phyloP scores from a whole-genome alignment of 92 coral and sea anemone genomes.

The Epizoanthus ramosus region DNA sequence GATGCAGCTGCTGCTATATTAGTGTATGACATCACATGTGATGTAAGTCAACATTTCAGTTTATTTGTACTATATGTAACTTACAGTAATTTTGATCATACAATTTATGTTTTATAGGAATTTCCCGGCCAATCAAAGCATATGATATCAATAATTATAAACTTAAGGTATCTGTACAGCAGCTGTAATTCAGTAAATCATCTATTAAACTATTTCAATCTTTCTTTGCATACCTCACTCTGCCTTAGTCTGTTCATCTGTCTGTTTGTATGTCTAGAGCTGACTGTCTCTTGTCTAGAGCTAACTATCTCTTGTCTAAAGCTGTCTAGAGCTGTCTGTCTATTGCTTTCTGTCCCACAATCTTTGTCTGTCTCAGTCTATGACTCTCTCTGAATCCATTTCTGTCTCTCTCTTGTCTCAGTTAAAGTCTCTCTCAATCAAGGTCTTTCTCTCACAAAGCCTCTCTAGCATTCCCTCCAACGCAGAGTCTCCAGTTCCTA shows the following conservation, averaged over 20 bases:
- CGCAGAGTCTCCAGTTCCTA: too few species aligned
- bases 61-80: not conserved
- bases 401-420: too few species aligned
- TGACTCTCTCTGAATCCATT: not conserved
- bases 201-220: too few species aligned
- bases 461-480: too few species aligned
- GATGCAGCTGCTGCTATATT: slow-evolving; percentile 99
- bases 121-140: not conserved
- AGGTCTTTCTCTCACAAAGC: too few species aligned
- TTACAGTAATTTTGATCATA: too few species aligned
- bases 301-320: not conserved
- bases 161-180: too few species aligned
- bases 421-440: too few species aligned
- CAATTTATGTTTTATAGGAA: not conserved
- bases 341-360: not conserved
- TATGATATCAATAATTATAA: not conserved
- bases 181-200: too few species aligned
- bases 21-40: slow-evolving; percentile 96
- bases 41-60: slow-evolving; percentile 57
- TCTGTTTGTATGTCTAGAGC: too few species aligned
- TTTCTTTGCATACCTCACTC: too few species aligned
- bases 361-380: not conserved
- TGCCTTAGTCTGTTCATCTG: too few species aligned
- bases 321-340: not conserved
- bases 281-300: not conserved